Percentiles rank a stretch among this genome's conserved stretches.
Evolutionary conservation across 2,888 invertebrate species (phyloP).

Genomic region (Lasius platythorax): DNA sequence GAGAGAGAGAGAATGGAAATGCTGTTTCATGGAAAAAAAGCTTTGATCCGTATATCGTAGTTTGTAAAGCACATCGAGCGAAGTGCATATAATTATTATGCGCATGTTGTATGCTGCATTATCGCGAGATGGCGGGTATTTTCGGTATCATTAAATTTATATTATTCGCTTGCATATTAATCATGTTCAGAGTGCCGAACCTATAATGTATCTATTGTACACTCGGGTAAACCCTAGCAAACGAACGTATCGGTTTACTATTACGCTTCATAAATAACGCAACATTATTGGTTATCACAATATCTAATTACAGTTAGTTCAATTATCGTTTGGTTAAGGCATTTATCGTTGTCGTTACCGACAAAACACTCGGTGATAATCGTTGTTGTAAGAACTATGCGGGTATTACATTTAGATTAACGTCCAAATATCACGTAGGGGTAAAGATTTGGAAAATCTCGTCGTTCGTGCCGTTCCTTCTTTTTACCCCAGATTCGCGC

Average conservation of each 20-base stretch:
- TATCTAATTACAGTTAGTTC: conserved; percentile 41
- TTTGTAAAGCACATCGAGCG: conserved; percentile 28
- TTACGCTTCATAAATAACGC: conserved; percentile 28
- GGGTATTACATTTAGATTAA: conserved; percentile 23
- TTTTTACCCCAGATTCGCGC: background rate
- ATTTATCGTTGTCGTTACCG: background rate
- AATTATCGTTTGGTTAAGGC: conserved; percentile 43
- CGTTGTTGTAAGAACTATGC: background rate
- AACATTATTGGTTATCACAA: conserved; percentile 27
- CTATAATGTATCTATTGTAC: conserved; percentile 17
- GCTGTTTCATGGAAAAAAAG: conserved; percentile 14
- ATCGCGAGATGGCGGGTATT: conserved; percentile 45
- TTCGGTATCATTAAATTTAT: conserved; percentile 56
- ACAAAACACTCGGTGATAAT: conserved; percentile 9
- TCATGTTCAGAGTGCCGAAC: conserved; percentile 8
- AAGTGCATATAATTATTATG: conserved; percentile 37
- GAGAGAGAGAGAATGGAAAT: background rate
- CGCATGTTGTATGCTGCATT: conserved; percentile 42
- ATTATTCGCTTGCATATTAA: conserved; percentile 50
- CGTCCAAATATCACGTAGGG: background rate
- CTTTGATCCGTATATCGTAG: background rate
- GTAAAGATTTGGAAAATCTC: background rate
- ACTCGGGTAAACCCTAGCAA: conserved; percentile 10
- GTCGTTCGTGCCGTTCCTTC: background rate
- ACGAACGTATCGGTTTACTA: conserved; percentile 19